Conservation (phyloP, 1,140 invertebrate genomes). For the Leptopilina boulardi region DNA sequence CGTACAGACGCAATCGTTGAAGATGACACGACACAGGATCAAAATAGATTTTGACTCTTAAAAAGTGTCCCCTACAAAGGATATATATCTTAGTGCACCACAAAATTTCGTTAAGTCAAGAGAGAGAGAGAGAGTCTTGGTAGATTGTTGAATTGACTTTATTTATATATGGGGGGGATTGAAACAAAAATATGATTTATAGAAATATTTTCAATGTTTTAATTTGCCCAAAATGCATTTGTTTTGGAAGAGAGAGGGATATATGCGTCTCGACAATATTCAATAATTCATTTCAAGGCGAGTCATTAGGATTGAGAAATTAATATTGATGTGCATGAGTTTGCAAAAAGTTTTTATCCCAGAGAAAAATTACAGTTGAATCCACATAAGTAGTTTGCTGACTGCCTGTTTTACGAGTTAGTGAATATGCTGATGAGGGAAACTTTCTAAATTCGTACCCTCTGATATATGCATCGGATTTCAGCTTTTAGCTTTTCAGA, state of each 20-base stretch:
- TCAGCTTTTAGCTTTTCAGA: conserved; percentile 4
- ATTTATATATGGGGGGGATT: neutral
- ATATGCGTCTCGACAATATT: neutral
- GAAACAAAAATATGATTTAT: conserved; percentile 6
- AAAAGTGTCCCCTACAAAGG: neutral
- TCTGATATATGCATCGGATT: conserved; percentile 6
- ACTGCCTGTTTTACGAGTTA: conserved; percentile 17
- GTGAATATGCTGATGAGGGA: conserved; percentile 22
- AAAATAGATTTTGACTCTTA: conserved; percentile 20
- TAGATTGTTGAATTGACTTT: neutral
- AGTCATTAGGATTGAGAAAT: conserved; percentile 5
- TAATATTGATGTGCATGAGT: conserved; percentile 26
- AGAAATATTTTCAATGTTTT: conserved; percentile 24
- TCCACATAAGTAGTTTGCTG: conserved; percentile 24
- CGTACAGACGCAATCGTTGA: neutral
- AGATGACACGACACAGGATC: neutral
- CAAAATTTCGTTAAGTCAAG: conserved; percentile 8
- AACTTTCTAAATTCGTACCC: conserved; percentile 14
- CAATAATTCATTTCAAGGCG: conserved; percentile 4
- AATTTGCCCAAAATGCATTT: conserved; percentile 3
- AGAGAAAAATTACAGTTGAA: conserved; percentile 23
- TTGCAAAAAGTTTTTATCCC: conserved; percentile 6
- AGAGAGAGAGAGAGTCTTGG: neutral
- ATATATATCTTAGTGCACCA: no score
- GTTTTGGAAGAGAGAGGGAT: neutral